Base-by-base conservation (phyloP, 2,797 vertebrate species). In the Anableps anableps region DNA sequence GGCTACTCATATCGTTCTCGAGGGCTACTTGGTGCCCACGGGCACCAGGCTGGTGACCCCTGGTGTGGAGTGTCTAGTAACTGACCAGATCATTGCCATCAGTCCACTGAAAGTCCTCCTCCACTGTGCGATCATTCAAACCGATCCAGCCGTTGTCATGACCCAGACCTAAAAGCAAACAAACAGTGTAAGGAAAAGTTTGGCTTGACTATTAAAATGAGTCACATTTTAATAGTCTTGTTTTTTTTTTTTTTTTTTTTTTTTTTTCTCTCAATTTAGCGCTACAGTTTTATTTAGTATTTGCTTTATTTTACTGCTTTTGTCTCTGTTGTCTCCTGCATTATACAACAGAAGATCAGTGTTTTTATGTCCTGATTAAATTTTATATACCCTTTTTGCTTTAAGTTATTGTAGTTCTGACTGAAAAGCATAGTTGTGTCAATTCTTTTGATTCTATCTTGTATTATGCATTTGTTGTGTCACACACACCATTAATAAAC, bases 31-130 rank as follows among this genome's bases (percentile, higher is more conserved):
- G n/a, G n/a, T n/a, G n/a, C n/a, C n/a, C n/a, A n/a, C n/a, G n/a
- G n/a, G n/a, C n/a, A n/a, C n/a, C n/a, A n/a, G n/a, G n/a, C n/a
- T n/a, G n/a, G n/a, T n/a, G n/a, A n/a, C n/a, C n/a, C n/a, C n/a
- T n/a, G 0, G 8, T 71, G 41, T 71, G 16, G 29, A 16, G 55
- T 9, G 23, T 43, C 14, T n/a, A 23, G 62, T 64, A n/a, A 85
- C 97, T 96, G 83, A 98, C 98, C 96, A 98, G 89, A 36, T 93
- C 97, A 0, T 96, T 96, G 91, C 95, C 96, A 85, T 99, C 98
- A 0, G 97, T 99, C 98, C 98, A 99, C 91, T 99, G 98, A 89
- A 99, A 99, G 81, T 99, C 98, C 64, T 97, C 96, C 90, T 99
- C 98, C 83, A 99, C 98, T 0, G 97, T 99, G 75, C 98, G 95